Base-by-base conservation (phyloP, 2,113 vertebrate genomes). In the Micromys minutus region DNA sequence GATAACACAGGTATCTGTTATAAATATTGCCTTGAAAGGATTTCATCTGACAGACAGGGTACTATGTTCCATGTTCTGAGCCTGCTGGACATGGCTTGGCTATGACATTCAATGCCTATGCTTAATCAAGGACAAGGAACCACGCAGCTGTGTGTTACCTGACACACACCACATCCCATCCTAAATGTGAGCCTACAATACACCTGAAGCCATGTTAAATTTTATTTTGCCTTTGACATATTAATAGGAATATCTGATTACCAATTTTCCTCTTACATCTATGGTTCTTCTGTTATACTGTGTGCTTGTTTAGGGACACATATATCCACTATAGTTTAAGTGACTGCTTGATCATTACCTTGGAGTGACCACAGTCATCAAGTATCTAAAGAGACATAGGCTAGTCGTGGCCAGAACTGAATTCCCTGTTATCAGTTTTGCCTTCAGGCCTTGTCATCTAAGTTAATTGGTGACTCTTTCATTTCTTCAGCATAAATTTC, bases 21-120 rank as follows among this genome's bases (percentile, higher is more conserved):
- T n/a, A 90, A 93, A 94, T 47, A 42, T 31, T 61, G 12, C 55
- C 77, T 89, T 31, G 26, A 89, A 94, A 86, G 50, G 52, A 59
- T 69, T 95, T 45, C 50, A 91, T 52, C 71, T 91, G 50, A 47
- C 91, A 84, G 81, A 50, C 29, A 31, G 81, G 50, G 87, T 71
- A 61, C 71, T 9, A 71, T 47, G 63, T 77, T 47, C 57, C 12
- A 5, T 85, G 50, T 74, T 52, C 75, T 42, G 71, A 88, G 71
- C 34, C 65, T 86, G 19, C 39, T 5, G 22, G 63, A n/a, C 34
- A 10, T 57, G 8, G 19, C 84, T 80, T n/a, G 3, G 1, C 69
- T 15, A 17, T 36, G 67, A 5, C 3, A 31, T 36, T 79, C 45
- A 4, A 3, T 3, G 39, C 59, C 47, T 47, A 19, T 10, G 3